A percentile compares a stretch with the other conserved stretches of the same genome.
These are phyloP conservation scores for Setipinna tenuifilis DNA, from an alignment of 2,797 vertebrate species.

Conservation along the genomic window DNA sequence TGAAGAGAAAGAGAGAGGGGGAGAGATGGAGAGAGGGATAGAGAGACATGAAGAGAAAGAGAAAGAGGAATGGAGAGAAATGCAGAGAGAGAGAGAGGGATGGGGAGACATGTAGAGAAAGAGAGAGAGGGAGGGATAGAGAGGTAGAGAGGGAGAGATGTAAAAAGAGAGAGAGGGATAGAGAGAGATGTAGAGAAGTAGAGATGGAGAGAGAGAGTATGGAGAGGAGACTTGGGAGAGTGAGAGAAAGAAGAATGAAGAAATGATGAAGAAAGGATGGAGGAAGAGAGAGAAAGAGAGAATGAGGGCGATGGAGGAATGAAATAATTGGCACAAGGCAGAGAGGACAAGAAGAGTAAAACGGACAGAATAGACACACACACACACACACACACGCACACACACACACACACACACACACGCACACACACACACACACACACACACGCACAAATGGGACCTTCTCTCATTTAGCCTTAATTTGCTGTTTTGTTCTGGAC, in stretches of 20 bases:
- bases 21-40: not conserved
- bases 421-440: no score
- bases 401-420: no score
- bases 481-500: not conserved
- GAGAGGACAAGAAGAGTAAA: not conserved
- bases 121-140: no score
- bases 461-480: not conserved
- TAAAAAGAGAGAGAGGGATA: no score
- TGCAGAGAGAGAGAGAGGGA: not conserved
- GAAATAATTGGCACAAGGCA: not conserved
- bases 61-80: not conserved
- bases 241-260: not conserved
- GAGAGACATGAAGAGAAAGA: not conserved
- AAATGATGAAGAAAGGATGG: not conserved
- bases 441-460: not conserved
- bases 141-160: no score
- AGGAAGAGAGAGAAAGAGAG: not conserved
- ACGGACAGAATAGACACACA: not conserved
- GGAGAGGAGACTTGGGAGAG: no score
- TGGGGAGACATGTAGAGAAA: no score
- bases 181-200: no score
- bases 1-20: not conserved
- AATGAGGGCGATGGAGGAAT: not conserved
- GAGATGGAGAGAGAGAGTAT: no score
- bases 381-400: no score